Evolutionary conservation across 1,140 invertebrate genomes (phyloP), one percentile per base, ranked within the genome.

Genomic region (Solenopsis fugax): DNA sequence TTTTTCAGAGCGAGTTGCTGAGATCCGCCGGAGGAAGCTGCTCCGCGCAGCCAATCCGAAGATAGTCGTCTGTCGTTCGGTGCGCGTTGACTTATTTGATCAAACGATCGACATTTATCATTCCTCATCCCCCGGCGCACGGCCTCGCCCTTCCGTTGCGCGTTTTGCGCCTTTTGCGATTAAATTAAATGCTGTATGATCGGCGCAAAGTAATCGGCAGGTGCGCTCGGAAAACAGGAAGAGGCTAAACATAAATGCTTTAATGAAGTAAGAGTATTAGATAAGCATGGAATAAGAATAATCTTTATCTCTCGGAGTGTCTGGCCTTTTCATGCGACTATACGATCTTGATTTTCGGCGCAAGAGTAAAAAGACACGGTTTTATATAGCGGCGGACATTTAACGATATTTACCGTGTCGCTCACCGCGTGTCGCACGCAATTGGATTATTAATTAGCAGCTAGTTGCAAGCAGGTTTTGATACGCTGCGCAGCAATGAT

Each of bases 11-110:
- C 64, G 77, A 75, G 56, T 60, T 78, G 48, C 34, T n/a, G 87
- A 62, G 88, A 88, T 90, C 76, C 81, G 65, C 78, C 50, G 87
- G 87, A 76, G 87, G 86, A 85, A 54, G 45, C 75, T 34, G 52
- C 72, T 67, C 86, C 29, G 16, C 29, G 24, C 34, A 13, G 67
- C 48, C 45, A 34, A n/a, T 45, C 45, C 24, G 67, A 52, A 58
- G 41, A 86, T 54, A 62, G 16, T 13, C 62, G 37, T 37, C 34
- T 76, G 52, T 56, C 52, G 65, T 41, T 71, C 67, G 24, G 16
- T 41, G 9, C 69, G 67, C 80, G 78, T 67, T 80, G 77, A 65
- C 48, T 80, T 72, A 73, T 34, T 65, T 67, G 85, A 87, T 87
- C 67, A 52, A 73, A 54, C 78, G 77, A 73, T 71, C 78, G 78